phyloP scores from a whole-genome alignment of 2,888 invertebrate species.

The Arge pagana region DNA sequence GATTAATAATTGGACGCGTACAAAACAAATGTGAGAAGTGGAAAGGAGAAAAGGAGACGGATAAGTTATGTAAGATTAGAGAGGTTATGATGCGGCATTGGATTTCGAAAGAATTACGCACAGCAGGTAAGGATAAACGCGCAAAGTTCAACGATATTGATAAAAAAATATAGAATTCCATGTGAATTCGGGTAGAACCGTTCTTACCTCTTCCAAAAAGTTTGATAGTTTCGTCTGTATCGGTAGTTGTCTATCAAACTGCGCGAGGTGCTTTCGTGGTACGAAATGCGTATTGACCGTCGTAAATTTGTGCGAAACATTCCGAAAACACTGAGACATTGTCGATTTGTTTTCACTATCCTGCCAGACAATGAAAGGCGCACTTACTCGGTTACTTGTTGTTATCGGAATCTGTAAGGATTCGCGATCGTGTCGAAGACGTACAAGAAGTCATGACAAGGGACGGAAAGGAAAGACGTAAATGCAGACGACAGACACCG shows the following conservation, averaged over 20 bases:
- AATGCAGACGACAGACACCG: no score
- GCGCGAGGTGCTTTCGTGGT: slow-evolving; percentile 62
- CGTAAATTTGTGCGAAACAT: slow-evolving; percentile 63
- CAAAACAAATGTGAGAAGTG: slow-evolving; percentile 1
- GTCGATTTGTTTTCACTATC: slow-evolving; percentile 24
- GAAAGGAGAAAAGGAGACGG: neutral
- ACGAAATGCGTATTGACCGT: slow-evolving; percentile 63
- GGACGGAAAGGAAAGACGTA: no score
- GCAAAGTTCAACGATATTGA: no score
- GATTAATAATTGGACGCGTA: neutral
- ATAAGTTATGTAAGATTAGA: slow-evolving; percentile 44
- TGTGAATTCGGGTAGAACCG: slow-evolving; percentile 55
- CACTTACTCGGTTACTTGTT: no score
- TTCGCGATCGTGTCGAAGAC: no score
- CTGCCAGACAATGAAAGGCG: no score
- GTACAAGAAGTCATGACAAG: no score
- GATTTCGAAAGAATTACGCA: neutral
- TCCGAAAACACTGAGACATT: slow-evolving; percentile 66
- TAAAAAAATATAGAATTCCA: no score
- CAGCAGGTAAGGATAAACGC: neutral
- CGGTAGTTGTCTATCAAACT: slow-evolving; percentile 61
- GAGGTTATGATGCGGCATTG: slow-evolving; percentile 17
- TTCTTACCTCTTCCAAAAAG: slow-evolving; percentile 63
- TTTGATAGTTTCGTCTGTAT: slow-evolving; percentile 53
- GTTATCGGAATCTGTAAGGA: no score